These are phyloP conservation scores for Phasia obesa DNA, from an alignment of 2,888 invertebrate genomes.

Conservation along the genomic window DNA sequence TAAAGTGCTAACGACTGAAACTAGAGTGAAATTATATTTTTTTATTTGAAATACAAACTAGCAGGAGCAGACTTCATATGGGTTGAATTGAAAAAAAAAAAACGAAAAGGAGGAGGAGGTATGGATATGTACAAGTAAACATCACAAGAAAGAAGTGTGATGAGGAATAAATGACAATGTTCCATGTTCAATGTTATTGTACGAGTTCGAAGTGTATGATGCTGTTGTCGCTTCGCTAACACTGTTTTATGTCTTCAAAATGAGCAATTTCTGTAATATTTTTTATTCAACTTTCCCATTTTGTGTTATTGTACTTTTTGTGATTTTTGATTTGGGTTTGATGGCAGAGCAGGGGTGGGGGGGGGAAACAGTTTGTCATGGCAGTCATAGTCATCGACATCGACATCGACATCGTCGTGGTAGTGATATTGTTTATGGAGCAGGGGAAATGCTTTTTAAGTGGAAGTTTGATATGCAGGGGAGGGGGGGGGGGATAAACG, in stretches of 20 bases:
- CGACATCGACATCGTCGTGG: too few species aligned
- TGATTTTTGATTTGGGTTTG: slow-evolving; percentile 67
- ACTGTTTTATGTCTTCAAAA: slow-evolving; percentile 65
- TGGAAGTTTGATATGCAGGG: slow-evolving; percentile 36
- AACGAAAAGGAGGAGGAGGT: neutral
- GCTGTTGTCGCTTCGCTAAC: slow-evolving; percentile 66
- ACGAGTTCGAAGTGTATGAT: slow-evolving; percentile 31
- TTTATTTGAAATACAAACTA: slow-evolving; percentile 25
- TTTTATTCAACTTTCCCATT: slow-evolving; percentile 47
- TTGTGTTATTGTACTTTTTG: slow-evolving; percentile 48
- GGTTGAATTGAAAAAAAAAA: neutral
- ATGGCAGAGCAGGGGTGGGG: neutral
- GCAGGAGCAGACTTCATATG: slow-evolving; percentile 20
- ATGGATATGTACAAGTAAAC: neutral
- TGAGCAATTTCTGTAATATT: slow-evolving; percentile 69
- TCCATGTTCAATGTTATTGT: slow-evolving; percentile 57
- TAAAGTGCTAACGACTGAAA: slow-evolving; percentile 70
- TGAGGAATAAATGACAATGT: slow-evolving; percentile 63
- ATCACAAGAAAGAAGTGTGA: slow-evolving; percentile 30
- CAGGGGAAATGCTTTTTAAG: slow-evolving; percentile 24
- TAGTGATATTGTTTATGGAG: slow-evolving; percentile 6
- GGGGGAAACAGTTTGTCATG: slow-evolving; percentile 52
- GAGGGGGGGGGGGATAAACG: slow-evolving; percentile 54
- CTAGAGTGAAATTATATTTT: slow-evolving; percentile 55
- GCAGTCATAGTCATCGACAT: too few species aligned